phyloP scores from a whole-genome alignment of 1,140 invertebrate species.

The Drosophila lini region DNA sequence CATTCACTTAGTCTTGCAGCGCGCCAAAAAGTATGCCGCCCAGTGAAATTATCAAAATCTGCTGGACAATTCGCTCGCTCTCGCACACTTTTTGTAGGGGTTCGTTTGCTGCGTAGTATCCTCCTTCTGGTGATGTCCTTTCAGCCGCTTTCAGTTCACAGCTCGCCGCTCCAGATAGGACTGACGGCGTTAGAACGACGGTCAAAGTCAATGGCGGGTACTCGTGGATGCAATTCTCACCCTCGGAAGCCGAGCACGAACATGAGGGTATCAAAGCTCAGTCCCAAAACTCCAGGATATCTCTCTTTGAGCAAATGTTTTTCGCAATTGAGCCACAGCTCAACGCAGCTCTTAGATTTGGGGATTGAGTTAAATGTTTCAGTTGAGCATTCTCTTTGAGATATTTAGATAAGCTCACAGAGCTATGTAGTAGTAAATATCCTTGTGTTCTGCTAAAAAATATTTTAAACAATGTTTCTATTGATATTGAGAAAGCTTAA shows the following conservation, averaged over 20 bases:
- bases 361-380: background rate
- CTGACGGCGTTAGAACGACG: slow-evolving; percentile 52
- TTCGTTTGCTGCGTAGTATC: background rate
- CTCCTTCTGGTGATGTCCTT: slow-evolving; percentile 11
- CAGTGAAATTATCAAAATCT: slow-evolving; percentile 41
- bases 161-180: slow-evolving; percentile 65
- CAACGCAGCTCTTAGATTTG: background rate
- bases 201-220: slow-evolving; percentile 49
- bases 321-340: background rate
- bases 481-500: too few relatives aligned
- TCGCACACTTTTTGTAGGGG: slow-evolving; percentile 12
- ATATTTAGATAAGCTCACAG: background rate
- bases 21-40: slow-evolving; percentile 67
- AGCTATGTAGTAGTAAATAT: background rate
- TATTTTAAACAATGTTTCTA: too few relatives aligned
- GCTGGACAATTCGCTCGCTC: slow-evolving; percentile 15
- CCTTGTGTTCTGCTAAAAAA: too few relatives aligned
- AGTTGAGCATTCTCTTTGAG: background rate
- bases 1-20: slow-evolving; percentile 59
- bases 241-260: slow-evolving; percentile 14
- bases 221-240: slow-evolving; percentile 46
- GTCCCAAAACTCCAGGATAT: background rate
- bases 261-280: background rate
- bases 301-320: background rate
- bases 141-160: slow-evolving; percentile 56